Evolutionary conservation across 53 echinoderm and acorn worm species (phyloP), one percentile per base, ranked within the genome.

Genomic region (Glandiceps talaboti): DNA sequence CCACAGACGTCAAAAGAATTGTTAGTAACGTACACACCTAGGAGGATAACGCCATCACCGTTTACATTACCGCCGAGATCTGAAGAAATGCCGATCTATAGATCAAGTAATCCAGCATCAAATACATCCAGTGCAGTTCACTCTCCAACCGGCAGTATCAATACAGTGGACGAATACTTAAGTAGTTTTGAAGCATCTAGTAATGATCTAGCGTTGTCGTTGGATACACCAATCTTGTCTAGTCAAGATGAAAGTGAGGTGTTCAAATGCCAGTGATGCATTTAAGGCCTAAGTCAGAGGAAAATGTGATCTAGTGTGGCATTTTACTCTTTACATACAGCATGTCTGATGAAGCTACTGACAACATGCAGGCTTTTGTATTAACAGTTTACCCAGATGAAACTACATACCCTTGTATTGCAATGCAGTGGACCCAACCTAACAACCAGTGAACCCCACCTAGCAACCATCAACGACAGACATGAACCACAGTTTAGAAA

Each of bases 101-200:
- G 96, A 29, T 89, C 90, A 27, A 92, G 92, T 78, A 96, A 96
- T 33, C 92, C 96, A 14, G 92, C 96, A 14, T 92, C 92, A 28
- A 93, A 90, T 14, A 89, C 88, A 29, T 96, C 96, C 27, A 96
- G 96, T 30, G 92, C 90, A 0, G 79, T 92, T 31, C 96, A 92
- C 14, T 96, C 96, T 14, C 96, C 96, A 0, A 92, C 89, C 0
- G 92, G 92, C 45, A 88, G 77, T 64, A 77, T 45, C 6, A 45
- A 45, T 20, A 45, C 64, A 12, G 64, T 45, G 64, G 64, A 45
- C 20, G 64, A 45, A 6, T 45, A 45, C 20, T 20, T 45, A 20
- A 45, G 64, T 45, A 45, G 64, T 45, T 45, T 45, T 45, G 64
- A 45, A 20, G 64, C 64, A 12, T 6, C 64, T 20, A 45, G 64